phyloP scores from a whole-genome alignment of 2,113 vertebrate genomes.

The Sisor rabdophorus region DNA sequence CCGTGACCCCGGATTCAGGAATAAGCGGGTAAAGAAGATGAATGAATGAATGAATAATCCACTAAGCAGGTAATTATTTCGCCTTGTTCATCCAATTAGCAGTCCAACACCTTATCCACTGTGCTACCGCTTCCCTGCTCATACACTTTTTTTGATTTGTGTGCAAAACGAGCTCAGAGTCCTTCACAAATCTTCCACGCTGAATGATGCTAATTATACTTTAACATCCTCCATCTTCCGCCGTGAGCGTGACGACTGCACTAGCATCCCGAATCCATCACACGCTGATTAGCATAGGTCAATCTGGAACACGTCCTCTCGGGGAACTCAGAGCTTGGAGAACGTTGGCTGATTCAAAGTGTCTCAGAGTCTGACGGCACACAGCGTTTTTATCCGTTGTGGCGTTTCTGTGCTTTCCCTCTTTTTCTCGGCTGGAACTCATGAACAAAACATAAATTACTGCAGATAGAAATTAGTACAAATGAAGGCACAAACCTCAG shows the following conservation, averaged over 20 bases:
- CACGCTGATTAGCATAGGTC: constrained; percentile 56
- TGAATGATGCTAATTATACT: constrained; percentile 37
- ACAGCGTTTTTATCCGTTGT: constrained; percentile 28
- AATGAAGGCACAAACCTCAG: background rate
- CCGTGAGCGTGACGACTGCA: constrained; percentile 31
- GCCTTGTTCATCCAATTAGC: no score
- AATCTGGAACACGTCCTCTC: constrained; percentile 23
- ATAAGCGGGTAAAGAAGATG: no score
- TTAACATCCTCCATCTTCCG: constrained; percentile 46
- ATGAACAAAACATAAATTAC: constrained; percentile 36
- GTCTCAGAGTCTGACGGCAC: constrained; percentile 20
- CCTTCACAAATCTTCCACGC: constrained; percentile 29
- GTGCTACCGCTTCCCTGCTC: no score
- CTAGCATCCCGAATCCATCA: constrained; percentile 50
- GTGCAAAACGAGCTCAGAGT: background rate
- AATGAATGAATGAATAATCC: no score
- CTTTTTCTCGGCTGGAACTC: background rate
- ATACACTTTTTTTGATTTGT: no score
- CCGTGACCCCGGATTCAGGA: no score
- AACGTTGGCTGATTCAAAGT: constrained; percentile 25
- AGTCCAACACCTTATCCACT: no score
- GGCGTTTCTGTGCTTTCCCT: background rate
- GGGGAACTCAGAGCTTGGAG: background rate
- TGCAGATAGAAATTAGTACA: background rate
- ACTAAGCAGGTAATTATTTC: no score